Conservation (phyloP, 2,113 vertebrate genomes). For the Ictalurus furcatus region DNA sequence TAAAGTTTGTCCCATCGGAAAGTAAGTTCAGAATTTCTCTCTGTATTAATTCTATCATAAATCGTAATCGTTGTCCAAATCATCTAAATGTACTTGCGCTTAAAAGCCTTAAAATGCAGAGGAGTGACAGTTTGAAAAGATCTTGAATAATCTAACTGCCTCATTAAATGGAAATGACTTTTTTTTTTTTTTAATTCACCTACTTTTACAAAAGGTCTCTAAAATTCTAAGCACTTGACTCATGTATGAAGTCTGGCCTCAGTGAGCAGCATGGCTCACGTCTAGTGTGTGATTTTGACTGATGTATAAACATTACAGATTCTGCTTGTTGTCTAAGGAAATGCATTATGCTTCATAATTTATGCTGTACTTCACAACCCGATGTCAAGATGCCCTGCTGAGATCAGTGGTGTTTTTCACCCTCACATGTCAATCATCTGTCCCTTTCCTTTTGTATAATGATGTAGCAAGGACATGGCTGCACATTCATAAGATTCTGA, state of each 20-base stretch:
- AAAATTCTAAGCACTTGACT: background rate
- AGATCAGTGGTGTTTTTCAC: slow-evolving; percentile 29
- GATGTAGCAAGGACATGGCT: background rate
- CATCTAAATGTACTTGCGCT: background rate
- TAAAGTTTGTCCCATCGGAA: slow-evolving; percentile 83
- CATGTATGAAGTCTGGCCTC: background rate
- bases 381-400: background rate
- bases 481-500: slow-evolving; percentile 26
- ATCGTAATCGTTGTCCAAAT: background rate
- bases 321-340: slow-evolving; percentile 1
- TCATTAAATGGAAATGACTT: background rate
- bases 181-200: background rate
- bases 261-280: background rate
- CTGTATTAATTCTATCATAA: background rate
- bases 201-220: background rate
- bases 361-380: background rate
- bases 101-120: background rate
- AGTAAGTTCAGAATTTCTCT: slow-evolving; percentile 74
- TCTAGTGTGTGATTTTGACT: background rate
- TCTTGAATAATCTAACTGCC: background rate
- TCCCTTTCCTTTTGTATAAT: background rate
- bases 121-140: background rate
- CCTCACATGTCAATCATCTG: background rate
- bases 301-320: background rate
- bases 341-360: background rate